Conservation (phyloP, 2,113 vertebrate genomes). For the Semicossyphus pulcher region DNA sequence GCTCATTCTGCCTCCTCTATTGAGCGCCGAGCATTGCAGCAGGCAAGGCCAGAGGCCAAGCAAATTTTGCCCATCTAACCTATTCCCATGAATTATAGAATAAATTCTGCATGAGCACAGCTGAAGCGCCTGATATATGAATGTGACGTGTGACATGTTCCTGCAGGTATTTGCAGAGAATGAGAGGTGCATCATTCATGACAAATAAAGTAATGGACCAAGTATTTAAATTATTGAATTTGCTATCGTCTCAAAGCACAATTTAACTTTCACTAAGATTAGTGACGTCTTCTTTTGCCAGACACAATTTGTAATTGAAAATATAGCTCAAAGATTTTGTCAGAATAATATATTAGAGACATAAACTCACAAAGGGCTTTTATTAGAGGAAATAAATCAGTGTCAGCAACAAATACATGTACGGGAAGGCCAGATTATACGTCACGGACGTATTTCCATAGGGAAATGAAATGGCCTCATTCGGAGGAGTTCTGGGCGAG, state of each 20-base stretch:
- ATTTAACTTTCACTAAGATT: slow-evolving; percentile 16
- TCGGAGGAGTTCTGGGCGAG: slow-evolving; percentile 51
- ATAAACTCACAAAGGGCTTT: slow-evolving; percentile 44
- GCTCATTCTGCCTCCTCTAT: slow-evolving; percentile 62
- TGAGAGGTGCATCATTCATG: slow-evolving; percentile 66
- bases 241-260: slow-evolving; percentile 27
- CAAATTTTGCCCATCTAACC: slow-evolving; percentile 74
- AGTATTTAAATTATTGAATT: slow-evolving; percentile 70
- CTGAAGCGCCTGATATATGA: slow-evolving; percentile 61
- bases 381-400: slow-evolving; percentile 52
- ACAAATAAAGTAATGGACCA: slow-evolving; percentile 55
- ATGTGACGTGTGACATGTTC: slow-evolving; percentile 64
- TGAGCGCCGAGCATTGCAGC: slow-evolving; percentile 59
- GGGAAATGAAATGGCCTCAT: slow-evolving; percentile 48
- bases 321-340: slow-evolving; percentile 44
- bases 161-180: slow-evolving; percentile 43
- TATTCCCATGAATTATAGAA: slow-evolving; percentile 76
- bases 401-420: slow-evolving; percentile 19
- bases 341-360: slow-evolving; percentile 36
- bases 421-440: slow-evolving; percentile 22
- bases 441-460: slow-evolving; percentile 44
- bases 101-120: slow-evolving; percentile 72
- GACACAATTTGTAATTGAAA: slow-evolving; percentile 43
- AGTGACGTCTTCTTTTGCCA: slow-evolving; percentile 16
- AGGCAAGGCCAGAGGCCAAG: slow-evolving; percentile 74